A percentile compares a stretch with the other conserved stretches of the same genome.
Evolutionary conservation across 2,888 invertebrate genomes (phyloP).

Genomic region (Lumbricus terrestris): DNA sequence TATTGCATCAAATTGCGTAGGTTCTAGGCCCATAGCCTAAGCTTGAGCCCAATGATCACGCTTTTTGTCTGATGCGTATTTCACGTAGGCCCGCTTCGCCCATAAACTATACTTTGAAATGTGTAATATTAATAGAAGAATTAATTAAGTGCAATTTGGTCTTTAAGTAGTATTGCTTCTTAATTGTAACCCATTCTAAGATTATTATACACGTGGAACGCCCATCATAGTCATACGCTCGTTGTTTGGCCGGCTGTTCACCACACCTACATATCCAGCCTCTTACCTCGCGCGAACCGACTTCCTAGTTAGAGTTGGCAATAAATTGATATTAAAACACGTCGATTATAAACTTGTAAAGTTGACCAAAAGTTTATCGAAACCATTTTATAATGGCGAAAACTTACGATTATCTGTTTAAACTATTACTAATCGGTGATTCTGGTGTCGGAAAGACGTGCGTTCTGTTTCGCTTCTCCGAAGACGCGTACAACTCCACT

Average conservation of each 20-base stretch:
- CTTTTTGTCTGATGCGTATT: too few species aligned
- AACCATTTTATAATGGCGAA: slow-evolving; percentile 61
- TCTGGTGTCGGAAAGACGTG: slow-evolving; percentile 67
- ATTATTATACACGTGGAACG: background rate
- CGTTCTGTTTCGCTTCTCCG: slow-evolving; percentile 66
- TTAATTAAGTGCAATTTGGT: background rate
- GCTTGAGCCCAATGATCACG: too few species aligned
- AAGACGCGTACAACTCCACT: slow-evolving; percentile 66
- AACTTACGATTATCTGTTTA: slow-evolving; percentile 66
- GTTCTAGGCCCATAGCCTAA: too few species aligned
- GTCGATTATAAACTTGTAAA: background rate
- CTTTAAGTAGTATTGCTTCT: background rate
- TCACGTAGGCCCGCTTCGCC: too few species aligned
- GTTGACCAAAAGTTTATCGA: background rate
- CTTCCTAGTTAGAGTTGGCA: background rate
- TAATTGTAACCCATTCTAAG: background rate
- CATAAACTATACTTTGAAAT: too few species aligned
- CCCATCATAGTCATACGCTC: background rate
- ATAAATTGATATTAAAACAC: background rate
- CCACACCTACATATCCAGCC: background rate
- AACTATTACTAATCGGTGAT: slow-evolving; percentile 66
- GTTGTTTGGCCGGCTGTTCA: background rate
- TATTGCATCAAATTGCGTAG: too few species aligned
- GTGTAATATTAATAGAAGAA: too few species aligned
- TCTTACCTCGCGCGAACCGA: background rate